These are phyloP conservation scores for Petaurus breviceps DNA, from an alignment of 2,113 vertebrate species.

Conservation along the genomic window DNA sequence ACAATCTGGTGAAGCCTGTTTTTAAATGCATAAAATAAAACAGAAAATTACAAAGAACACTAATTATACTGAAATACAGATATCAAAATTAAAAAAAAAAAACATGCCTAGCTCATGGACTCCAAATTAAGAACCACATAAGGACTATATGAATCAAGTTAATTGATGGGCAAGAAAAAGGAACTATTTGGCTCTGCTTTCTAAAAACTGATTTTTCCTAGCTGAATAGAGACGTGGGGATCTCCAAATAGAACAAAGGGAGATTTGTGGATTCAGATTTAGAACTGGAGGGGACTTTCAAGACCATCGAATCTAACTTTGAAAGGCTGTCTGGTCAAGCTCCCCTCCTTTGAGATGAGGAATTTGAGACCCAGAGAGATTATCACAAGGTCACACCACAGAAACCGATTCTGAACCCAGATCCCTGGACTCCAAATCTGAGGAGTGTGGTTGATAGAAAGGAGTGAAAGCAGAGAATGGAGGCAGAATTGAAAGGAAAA, in stretches of 20 bases:
- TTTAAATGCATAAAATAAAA: not conserved
- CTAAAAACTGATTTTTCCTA: not conserved
- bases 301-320: not conserved
- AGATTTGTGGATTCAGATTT: not conserved
- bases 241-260: not conserved
- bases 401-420: not conserved
- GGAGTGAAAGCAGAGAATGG: not conserved
- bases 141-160: not conserved
- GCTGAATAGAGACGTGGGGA: not conserved
- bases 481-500: not conserved
- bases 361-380: not conserved
- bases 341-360: not conserved
- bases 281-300: not conserved
- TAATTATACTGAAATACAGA: not conserved
- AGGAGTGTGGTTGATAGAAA: not conserved
- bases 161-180: not conserved
- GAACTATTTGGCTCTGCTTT: not conserved
- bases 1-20: not conserved
- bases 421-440: not conserved
- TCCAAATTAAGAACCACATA: not conserved
- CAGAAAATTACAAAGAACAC: not conserved
- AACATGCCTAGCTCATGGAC: not conserved
- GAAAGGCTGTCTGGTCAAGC: not conserved
- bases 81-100: not conserved
- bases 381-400: not conserved